phyloP scores from a whole-genome alignment of 92 coral and sea anemone genomes.

The Porites evermanni region DNA sequence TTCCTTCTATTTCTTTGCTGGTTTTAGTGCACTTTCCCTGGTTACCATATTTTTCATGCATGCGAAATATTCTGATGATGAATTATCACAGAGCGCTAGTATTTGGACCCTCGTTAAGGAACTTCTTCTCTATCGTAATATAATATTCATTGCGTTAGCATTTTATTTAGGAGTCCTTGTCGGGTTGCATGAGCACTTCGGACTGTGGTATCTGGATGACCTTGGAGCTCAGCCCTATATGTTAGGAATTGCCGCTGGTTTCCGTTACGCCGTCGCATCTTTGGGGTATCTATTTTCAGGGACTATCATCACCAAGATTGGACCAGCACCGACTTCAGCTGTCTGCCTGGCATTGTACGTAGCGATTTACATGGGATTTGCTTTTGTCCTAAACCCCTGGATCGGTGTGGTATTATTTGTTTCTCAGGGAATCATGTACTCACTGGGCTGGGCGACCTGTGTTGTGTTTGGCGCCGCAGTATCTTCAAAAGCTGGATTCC shows the following conservation, averaged over 20 bases:
- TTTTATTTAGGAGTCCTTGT: constrained; percentile 38
- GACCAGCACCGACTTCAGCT: constrained; percentile 22
- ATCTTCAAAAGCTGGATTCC: constrained; percentile 45
- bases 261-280: constrained; percentile 26
- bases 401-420: constrained; percentile 38
- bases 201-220: constrained; percentile 68
- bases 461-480: constrained; percentile 55
- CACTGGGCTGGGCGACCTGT: constrained; percentile 51
- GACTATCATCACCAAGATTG: constrained; percentile 24
- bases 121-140: constrained; percentile 5
- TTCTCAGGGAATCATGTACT: constrained; percentile 35
- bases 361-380: constrained; percentile 19
- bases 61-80: constrained; percentile 23
- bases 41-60: constrained; percentile 14
- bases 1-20: constrained; percentile 55
- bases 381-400: constrained; percentile 49
- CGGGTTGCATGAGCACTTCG: constrained; percentile 56
- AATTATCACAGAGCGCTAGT: background rate
- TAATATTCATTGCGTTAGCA: background rate
- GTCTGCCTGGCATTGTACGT: constrained; percentile 18
- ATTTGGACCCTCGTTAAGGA: background rate
- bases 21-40: constrained; percentile 30
- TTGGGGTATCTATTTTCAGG: constrained; percentile 34
- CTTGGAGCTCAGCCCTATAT: constrained; percentile 57
- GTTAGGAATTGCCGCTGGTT: constrained; percentile 65